phyloP scores from a whole-genome alignment of 2,113 vertebrate genomes.

The Anoplopoma fimbria region DNA sequence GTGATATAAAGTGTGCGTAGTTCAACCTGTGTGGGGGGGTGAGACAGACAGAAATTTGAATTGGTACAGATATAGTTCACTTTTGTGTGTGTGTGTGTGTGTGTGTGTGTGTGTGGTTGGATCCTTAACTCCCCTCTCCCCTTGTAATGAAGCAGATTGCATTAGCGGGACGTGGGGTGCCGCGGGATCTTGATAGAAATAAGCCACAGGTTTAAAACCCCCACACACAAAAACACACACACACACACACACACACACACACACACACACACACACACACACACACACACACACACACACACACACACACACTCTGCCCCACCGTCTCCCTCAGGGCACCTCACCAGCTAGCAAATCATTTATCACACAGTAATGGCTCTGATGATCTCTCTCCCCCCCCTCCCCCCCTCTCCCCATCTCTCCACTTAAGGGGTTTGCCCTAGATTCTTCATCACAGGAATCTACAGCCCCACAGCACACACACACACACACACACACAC shows the following conservation, averaged over 20 bases:
- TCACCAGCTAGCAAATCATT: slow-evolving; percentile 77
- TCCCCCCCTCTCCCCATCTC: slow-evolving; percentile 54
- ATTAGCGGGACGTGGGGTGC: slow-evolving; percentile 59
- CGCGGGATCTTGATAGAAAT: slow-evolving; percentile 63
- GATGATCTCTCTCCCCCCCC: slow-evolving; percentile 69
- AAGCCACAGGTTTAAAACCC: slow-evolving; percentile 57
- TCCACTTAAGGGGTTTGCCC: slow-evolving; percentile 74
- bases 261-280: slow-evolving; percentile 16
- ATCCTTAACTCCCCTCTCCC: slow-evolving; percentile 3
- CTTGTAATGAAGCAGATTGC: slow-evolving; percentile 65
- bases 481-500: slow-evolving; percentile 29
- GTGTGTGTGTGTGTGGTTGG: slow-evolving; percentile 2
- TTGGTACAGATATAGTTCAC: neutral
- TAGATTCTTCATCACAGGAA: slow-evolving; percentile 73
- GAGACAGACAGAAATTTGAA: neutral
- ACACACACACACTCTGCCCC: slow-evolving; percentile 17
- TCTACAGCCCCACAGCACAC: slow-evolving; percentile 17
- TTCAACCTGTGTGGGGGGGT: neutral
- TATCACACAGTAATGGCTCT: slow-evolving; percentile 79
- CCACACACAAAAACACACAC: neutral
- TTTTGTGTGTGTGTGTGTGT: neutral
- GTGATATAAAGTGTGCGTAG: slow-evolving; percentile 5
- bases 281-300: neutral
- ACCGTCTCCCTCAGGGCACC: slow-evolving; percentile 65
- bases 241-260: neutral